Base-by-base conservation (phyloP, 2,113 vertebrate genomes). In the Prochilodus magdalenae region DNA sequence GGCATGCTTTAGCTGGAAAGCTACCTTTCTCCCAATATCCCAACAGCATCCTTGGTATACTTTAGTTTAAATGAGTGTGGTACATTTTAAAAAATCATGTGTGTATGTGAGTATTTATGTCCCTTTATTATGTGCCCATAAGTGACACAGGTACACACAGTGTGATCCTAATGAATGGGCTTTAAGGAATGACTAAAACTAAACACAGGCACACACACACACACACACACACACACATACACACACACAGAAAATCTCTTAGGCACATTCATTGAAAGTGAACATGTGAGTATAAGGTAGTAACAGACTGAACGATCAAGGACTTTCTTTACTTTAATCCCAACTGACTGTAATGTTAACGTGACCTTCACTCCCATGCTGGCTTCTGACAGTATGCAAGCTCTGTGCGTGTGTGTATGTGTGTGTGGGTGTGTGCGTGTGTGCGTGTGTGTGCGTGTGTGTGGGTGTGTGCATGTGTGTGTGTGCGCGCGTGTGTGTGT, bases 191-290 rank as follows among this genome's bases (percentile, higher is more conserved):
- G 40, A 44, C 40, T 5, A 44, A 44, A 44, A 11, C 8, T 44
- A 36, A 4, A 36, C 6, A 36, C 22, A 66, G 59, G 67, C 65
- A 82, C 60, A 27, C 83, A 49, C 60, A 47, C 67, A 65, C 69
- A 63, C 49, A 29, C 40, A 36, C 11, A 76, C 63, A 67, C 73
- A 53, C 75, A 63, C 72, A 27, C 59, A 30, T n/a, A 16, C 57
- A 65, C 27, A 66, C 14, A 22, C 57, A 29, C 80, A 83, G 69
- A 84, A 80, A 86, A 86, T 27, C 47, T 77, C 77, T 53, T 11
- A 73, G 22, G 7, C 3, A 49, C 55, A 62, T 55, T n/a, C 30
- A 36, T 20, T 59, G 18, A 20, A 59, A 6, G 22, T 40, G 30
- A 24, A 24, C 62, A 63, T 49, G 74, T 30, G 36, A 36, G 10